These are phyloP conservation scores for Shinisaurus crocodilurus DNA, from an alignment of 2,113 vertebrate species.

Conservation along the genomic window DNA sequence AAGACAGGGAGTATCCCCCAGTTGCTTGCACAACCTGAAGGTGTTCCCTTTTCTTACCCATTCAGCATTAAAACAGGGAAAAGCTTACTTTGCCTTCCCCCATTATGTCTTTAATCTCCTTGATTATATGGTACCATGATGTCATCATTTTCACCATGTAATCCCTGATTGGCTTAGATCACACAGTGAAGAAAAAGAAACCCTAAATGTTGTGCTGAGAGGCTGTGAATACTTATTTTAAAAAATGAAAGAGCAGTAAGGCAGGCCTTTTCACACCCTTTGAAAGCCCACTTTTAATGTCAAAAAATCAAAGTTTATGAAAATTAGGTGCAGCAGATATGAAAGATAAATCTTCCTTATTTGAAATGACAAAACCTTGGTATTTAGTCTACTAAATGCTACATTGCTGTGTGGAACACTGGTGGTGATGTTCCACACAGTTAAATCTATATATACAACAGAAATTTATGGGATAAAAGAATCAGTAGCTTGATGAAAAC, in stretches of 20 bases:
- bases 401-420: no score
- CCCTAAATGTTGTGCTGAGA: no score
- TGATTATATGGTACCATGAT: neutral
- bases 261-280: neutral
- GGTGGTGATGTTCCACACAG: neutral
- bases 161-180: neutral
- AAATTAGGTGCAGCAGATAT: neutral
- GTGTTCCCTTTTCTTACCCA: neutral
- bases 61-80: neutral
- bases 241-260: neutral
- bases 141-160: neutral
- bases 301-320: neutral
- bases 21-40: neutral
- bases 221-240: no score
- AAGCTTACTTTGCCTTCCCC: neutral
- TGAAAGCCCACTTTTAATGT: neutral
- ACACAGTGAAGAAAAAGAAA: neutral
- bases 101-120: neutral
- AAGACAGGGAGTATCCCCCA: neutral
- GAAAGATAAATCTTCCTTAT: neutral
- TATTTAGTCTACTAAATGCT: neutral
- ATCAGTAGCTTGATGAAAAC: neutral
- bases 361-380: neutral
- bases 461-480: neutral
- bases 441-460: neutral